Evolutionary conservation across 2,888 invertebrate genomes (phyloP).

Genomic region (Caenorhabditis sinica): DNA sequence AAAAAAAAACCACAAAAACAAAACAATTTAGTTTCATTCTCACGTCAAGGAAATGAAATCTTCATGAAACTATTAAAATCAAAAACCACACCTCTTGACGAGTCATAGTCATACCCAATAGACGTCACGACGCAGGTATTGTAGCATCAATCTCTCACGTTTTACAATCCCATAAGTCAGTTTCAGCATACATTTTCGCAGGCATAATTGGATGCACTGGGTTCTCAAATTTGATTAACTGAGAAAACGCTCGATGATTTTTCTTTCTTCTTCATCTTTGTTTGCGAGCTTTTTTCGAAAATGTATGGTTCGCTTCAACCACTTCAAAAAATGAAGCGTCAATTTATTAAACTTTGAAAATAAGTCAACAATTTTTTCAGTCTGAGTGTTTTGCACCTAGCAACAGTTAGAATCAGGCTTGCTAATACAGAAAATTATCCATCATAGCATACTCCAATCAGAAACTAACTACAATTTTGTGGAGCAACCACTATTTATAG

Average conservation of each 20-base stretch:
- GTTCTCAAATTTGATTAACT: not conserved
- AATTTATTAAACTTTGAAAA: no score
- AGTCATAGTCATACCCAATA: conserved; percentile 42
- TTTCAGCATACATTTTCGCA: conserved; percentile 44
- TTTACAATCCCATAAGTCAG: conserved; percentile 45
- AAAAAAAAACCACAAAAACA: not conserved
- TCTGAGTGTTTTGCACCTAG: no score
- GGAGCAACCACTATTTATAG: no score
- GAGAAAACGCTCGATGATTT: not conserved
- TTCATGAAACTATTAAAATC: conserved; percentile 14
- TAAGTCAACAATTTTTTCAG: no score
- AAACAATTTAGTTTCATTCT: no score
- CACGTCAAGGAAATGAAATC: not conserved
- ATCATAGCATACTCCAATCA: no score
- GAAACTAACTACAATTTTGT: no score
- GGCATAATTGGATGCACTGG: conserved; percentile 41
- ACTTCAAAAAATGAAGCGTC: no score
- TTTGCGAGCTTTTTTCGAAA: no score
- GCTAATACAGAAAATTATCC: no score
- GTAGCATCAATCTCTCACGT: conserved; percentile 60
- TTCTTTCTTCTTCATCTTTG: conserved; percentile 15
- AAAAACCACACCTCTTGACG: conserved; percentile 60
- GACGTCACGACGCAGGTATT: conserved; percentile 49
- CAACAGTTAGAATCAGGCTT: no score
- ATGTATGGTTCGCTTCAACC: no score